Base-by-base conservation (phyloP, 2,888 invertebrate genomes). In the Galeopsomyia nigrocyanea region DNA sequence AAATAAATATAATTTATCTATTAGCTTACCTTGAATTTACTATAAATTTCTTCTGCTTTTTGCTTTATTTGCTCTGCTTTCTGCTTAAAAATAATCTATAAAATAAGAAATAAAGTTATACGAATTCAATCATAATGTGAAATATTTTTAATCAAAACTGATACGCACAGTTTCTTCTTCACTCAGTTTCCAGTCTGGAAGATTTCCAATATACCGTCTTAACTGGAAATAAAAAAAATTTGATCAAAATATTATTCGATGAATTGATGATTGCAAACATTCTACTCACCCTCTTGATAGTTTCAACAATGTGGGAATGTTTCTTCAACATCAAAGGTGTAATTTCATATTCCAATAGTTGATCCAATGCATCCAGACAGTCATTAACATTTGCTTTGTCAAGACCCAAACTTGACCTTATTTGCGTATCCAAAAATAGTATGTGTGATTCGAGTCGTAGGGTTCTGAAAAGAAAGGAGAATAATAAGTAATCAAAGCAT, bases 271-370 rank as follows among this genome's bases (percentile, higher is more conserved):
- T 39, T 39, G 1, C 10, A 55, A 60, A 56, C 17, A 31, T 17
- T 56, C 21, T 39, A 39, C 60, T 79, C 79, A 89, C 87, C 73
- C 93, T 90, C 79, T 93, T 92, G 65, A 95, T 90, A 0, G 94
- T 95, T 80, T 94, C 92, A 58, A 95, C 89, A 77, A 93, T 90
- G 58, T 92, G 91, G 0, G 95, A 92, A 87, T 95, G 94, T 78
- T 95, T 95, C 69, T 94, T 90, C 55, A 96, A 85, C 93, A 95
- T 94, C 22, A 95, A 85, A 0, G 92, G 91, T 75, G 92, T 92
- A 22, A 93, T 83, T 6, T 91, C 87, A 73, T 93, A 81, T 9
- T 89, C 89, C 82, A 88, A 80, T 78, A 89, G 87, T 14, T 92
- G 90, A 56, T 93, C 92, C 77, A 96, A 87, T 1, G 92, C 87